Percentiles rank a stretch among this genome's conserved stretches.
These are phyloP conservation scores for Sinosuthora webbiana DNA, from an alignment of 2,113 vertebrate genomes.

Conservation along the genomic window DNA sequence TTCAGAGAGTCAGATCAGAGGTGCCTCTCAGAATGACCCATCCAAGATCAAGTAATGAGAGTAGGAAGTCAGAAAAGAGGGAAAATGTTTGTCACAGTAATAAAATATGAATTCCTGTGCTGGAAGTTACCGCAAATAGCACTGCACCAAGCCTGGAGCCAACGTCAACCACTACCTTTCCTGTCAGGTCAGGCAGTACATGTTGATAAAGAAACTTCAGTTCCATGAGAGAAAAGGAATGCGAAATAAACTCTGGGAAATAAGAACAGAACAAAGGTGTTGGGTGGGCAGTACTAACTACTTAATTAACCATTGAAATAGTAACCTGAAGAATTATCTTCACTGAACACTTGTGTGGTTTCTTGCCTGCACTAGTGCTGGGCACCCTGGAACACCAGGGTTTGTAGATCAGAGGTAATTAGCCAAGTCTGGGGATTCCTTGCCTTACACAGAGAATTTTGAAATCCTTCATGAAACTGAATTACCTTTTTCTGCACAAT, in stretches of 20 bases:
- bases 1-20: background rate
- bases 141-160: conserved; percentile 93
- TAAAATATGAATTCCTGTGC: conserved; percentile 58
- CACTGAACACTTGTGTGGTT: background rate
- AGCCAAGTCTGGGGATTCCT: background rate
- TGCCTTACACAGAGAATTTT: background rate
- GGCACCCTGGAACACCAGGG: background rate
- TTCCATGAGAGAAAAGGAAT: conserved; percentile 90
- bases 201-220: conserved; percentile 89
- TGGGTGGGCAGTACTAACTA: conserved; percentile 45
- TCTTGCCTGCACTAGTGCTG: background rate
- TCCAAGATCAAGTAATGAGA: conserved; percentile 32
- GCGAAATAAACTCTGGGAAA: conserved; percentile 90
- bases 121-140: conserved; percentile 85
- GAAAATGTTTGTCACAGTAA: conserved; percentile 63
- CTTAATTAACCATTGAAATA: conserved; percentile 14
- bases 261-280: conserved; percentile 59
- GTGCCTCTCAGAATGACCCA: background rate
- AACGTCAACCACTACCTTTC: conserved; percentile 86
- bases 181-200: conserved; percentile 86
- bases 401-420: background rate
- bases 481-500: conserved; percentile 7
- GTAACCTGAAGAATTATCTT: background rate
- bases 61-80: conserved; percentile 40
- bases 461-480: conserved; percentile 43